Evolutionary conservation across 2,113 vertebrate species (phyloP).

Genomic region (Pteronura brasiliensis): DNA sequence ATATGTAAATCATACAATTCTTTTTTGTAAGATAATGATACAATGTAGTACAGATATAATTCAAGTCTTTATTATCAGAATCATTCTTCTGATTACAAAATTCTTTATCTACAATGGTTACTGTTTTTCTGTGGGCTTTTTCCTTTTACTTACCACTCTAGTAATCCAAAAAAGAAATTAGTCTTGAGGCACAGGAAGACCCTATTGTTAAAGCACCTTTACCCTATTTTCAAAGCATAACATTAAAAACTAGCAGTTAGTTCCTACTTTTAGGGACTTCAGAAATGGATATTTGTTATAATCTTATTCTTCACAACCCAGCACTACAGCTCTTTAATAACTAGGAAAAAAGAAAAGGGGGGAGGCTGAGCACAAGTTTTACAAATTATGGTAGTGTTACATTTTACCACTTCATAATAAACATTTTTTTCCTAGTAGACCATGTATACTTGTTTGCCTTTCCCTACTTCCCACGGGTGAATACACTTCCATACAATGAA

Average conservation of each 20-base stretch:
- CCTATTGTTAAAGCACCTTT: background rate
- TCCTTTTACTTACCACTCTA: background rate
- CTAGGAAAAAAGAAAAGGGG: background rate
- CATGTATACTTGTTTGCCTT: background rate
- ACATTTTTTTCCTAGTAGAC: background rate
- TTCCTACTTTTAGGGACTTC: background rate
- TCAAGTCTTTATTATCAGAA: background rate
- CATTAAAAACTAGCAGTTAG: background rate
- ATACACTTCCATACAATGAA: background rate
- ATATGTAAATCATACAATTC: background rate
- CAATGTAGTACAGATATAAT: background rate
- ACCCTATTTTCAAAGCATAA: background rate
- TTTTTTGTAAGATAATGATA: background rate
- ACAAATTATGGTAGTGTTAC: background rate
- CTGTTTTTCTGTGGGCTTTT: background rate
- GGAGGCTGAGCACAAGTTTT: background rate
- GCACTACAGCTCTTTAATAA: background rate
- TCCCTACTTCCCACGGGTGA: background rate
- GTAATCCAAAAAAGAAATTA: background rate
- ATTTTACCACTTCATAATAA: background rate
- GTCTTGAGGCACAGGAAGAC: background rate
- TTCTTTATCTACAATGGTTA: background rate
- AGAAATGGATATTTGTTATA: background rate
- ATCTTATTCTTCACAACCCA: background rate
- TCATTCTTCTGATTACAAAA: background rate